phyloP scores from a whole-genome alignment of 2,888 invertebrate species.

The Tuberolachnus salignus region DNA sequence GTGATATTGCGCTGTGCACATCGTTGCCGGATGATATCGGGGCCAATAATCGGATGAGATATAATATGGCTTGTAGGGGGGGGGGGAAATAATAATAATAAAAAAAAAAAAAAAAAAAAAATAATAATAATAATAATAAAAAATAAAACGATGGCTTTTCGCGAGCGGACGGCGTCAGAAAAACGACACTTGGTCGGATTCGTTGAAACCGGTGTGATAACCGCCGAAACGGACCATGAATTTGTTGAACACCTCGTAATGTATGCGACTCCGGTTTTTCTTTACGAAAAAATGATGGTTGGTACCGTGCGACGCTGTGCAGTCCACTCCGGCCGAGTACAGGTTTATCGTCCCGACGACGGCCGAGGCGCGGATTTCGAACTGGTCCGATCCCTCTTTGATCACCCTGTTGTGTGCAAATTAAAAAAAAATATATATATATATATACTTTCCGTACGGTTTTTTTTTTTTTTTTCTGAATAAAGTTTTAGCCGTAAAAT shows the following conservation, averaged over 20 bases:
- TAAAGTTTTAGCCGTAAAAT: no score
- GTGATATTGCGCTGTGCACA: no score
- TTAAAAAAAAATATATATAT: no score
- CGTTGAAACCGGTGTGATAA: constrained; percentile 46
- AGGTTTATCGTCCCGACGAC: constrained; percentile 34
- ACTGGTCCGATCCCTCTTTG: background rate
- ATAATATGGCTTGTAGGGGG: no score
- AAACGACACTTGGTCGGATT: constrained; percentile 18
- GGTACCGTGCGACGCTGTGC: constrained; percentile 35
- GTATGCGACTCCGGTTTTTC: constrained; percentile 35
- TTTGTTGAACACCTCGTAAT: constrained; percentile 33
- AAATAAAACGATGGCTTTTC: background rate
- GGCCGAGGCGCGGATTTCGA: constrained; percentile 28
- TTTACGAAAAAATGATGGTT: constrained; percentile 42
- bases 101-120: no score
- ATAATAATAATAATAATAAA: no score
- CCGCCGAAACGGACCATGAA: constrained; percentile 38
- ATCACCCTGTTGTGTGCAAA: constrained; percentile 9
- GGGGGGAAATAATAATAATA: no score
- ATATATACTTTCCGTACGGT: no score
- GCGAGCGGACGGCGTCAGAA: background rate
- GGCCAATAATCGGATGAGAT: no score
- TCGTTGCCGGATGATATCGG: no score
- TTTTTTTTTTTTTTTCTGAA: no score
- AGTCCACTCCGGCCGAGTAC: constrained; percentile 21